phyloP scores from a whole-genome alignment of 2,113 vertebrate species.

The Terrapene triunguis region DNA sequence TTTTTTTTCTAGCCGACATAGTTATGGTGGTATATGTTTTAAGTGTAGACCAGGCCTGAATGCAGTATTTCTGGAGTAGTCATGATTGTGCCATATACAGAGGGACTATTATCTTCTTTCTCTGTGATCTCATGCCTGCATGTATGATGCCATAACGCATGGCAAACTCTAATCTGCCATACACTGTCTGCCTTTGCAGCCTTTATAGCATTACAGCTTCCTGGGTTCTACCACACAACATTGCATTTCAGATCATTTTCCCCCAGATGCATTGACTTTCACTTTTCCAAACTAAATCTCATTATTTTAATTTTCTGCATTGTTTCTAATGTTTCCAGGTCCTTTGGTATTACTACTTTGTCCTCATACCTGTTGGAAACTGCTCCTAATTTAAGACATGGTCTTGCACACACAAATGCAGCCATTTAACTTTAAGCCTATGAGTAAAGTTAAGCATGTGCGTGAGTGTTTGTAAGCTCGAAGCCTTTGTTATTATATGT shows the following conservation, averaged over 20 bases:
- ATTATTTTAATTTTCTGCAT: neutral
- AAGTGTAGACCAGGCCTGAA: too few relatives aligned
- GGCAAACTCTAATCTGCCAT: neutral
- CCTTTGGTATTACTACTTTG: neutral
- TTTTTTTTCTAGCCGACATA: too few relatives aligned
- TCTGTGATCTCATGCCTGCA: rapidly evolving
- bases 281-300: constrained; percentile 12
- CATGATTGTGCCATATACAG: too few relatives aligned
- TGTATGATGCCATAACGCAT: rapidly evolving
- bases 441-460: too few relatives aligned
- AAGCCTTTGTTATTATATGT: neutral
- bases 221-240: neutral
- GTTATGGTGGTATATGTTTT: too few relatives aligned
- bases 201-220: neutral
- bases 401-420: neutral
- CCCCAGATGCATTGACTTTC: neutral
- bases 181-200: neutral
- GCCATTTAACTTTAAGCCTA: neutral
- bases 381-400: neutral
- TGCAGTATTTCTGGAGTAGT: too few relatives aligned
- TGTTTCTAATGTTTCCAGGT: neutral
- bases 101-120: neutral
- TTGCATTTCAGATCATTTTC: neutral
- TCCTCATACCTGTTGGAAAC: neutral
- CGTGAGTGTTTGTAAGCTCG: neutral